Base-by-base conservation (phyloP, 2,797 vertebrate species). In the Peromyscus attwateri region DNA sequence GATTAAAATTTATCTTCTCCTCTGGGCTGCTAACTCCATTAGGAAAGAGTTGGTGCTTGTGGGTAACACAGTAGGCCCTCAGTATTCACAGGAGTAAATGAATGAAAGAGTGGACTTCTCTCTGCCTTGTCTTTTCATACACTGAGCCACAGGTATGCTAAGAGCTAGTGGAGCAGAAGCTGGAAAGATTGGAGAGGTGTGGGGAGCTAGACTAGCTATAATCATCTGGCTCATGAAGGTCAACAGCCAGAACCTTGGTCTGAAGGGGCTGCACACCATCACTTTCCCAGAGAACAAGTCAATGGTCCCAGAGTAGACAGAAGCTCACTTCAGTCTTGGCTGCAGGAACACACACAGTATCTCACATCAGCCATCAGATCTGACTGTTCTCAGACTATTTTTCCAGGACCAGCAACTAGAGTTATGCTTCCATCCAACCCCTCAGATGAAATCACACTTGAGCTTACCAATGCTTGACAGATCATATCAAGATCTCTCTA, bases 1-100 rank as follows among this genome's bases (percentile, higher is more conserved):
- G 60, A 97, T 57, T 92, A 92, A 93, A 76, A 31, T 64, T n/a
- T n/a, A 0, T 49, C 40, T 84, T 94, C 62, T 83, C 68, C 55
- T 77, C 46, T 60, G 85, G 34, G 60, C 87, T 91, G 57, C 68
- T 71, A 91, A 89, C n/a, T 68, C 34, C 52, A 52, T n/a, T 66
- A 88, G 27, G 68, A 87, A 23, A 81, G 27, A 43, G 43, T n/a
- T 66, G 8, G 29, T 37, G 13, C 19, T 60, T 43, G 7, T 55
- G 79, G 76, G 49, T 84, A 85, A 93, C 83, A 89, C 2, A 16
- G 25, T 70, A 79, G 82, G 19, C 10, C 49, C 19, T 70, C 43
- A 2, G 19, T 57, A 57, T 80, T 85, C 79, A 76, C 3, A 49
- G 43, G 37, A 70, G 43, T 70, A 31, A 95, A 76, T 68, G 55